A percentile compares a stretch with the other conserved stretches of the same genome.
Conservation (phyloP, 2,797 vertebrate species). For the Brachyalestes nurse region DNA sequence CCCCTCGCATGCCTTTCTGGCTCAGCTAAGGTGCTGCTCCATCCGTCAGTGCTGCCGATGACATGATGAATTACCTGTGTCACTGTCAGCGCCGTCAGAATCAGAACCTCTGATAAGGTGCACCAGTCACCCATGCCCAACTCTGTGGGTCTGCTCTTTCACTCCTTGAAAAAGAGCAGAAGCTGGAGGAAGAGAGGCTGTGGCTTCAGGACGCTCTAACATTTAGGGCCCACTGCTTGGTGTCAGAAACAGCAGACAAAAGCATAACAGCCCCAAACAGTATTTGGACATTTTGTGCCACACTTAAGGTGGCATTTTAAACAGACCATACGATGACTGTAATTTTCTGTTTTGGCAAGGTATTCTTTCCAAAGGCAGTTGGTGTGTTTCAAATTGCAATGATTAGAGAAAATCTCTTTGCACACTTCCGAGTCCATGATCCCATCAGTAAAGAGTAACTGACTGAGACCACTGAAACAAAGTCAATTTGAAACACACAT, state of each 20-base stretch:
- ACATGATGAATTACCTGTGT: slow-evolving; percentile 87
- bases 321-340: too few species aligned
- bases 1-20: slow-evolving; percentile 14
- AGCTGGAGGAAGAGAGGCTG: background rate
- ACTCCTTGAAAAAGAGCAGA: slow-evolving; percentile 50
- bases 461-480: too few species aligned
- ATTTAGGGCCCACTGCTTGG: background rate
- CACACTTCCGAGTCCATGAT: too few species aligned
- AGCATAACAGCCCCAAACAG: background rate
- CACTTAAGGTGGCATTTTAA: background rate
- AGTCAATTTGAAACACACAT: too few species aligned
- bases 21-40: slow-evolving; percentile 74
- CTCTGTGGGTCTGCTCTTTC: slow-evolving; percentile 65
- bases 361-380: too few species aligned
- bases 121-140: slow-evolving; percentile 66
- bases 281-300: background rate
- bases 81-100: slow-evolving; percentile 83
- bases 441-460: too few species aligned
- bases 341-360: too few species aligned
- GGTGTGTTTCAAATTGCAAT: too few species aligned
- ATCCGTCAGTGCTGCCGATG: slow-evolving; percentile 79
- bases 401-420: too few species aligned
- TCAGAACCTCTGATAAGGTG: slow-evolving; percentile 82
- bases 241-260: background rate
- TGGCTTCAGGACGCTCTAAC: background rate